Conservation (phyloP, 2,888 invertebrate species). For the Pseudolycoriella hygida region DNA sequence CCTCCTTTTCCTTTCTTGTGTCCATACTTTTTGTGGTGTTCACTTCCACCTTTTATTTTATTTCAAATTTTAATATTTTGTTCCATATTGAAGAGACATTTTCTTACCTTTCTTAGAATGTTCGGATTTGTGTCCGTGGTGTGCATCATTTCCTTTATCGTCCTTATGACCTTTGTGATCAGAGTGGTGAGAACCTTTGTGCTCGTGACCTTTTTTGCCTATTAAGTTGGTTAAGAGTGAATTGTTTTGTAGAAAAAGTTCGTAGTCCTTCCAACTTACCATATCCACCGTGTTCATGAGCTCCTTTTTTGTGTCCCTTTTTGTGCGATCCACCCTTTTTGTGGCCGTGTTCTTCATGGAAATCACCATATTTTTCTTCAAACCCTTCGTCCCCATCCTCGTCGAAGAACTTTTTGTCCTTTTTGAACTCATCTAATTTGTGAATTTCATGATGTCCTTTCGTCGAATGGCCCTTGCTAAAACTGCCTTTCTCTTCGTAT, state of each 20-base stretch:
- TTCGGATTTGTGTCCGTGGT: conserved; percentile 54
- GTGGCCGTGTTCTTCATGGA: conserved; percentile 61
- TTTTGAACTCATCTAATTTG: conserved; percentile 70
- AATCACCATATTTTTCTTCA: conserved; percentile 65
- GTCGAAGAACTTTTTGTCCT: conserved; percentile 73
- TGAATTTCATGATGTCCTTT: conserved; percentile 75
- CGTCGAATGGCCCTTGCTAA: conserved; percentile 70
- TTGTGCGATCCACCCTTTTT: conserved; percentile 68
- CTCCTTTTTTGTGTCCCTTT: conserved; percentile 63
- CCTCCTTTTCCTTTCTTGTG: conserved; percentile 33
- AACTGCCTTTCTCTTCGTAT: conserved; percentile 40
- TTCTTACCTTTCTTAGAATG: conserved; percentile 45
- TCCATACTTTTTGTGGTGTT: conserved; percentile 64
- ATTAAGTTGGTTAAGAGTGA: too few relatives aligned
- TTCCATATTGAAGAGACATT: too few relatives aligned
- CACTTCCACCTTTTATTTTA: conserved; percentile 39
- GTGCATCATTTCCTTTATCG: conserved; percentile 57
- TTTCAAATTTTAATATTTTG: too few relatives aligned
- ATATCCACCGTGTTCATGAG: conserved; percentile 57
- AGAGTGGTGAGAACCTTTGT: conserved; percentile 64
- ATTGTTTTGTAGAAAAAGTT: too few relatives aligned
- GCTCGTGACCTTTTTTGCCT: conserved; percentile 62
- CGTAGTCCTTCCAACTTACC: background rate
- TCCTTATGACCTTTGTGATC: conserved; percentile 66
- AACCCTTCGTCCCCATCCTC: conserved; percentile 68